Evolutionary conservation across 92 coral and sea anemone genomes (phyloP), one percentile per base, ranked within the genome.

Genomic region (Isaurus tuberculatus): DNA sequence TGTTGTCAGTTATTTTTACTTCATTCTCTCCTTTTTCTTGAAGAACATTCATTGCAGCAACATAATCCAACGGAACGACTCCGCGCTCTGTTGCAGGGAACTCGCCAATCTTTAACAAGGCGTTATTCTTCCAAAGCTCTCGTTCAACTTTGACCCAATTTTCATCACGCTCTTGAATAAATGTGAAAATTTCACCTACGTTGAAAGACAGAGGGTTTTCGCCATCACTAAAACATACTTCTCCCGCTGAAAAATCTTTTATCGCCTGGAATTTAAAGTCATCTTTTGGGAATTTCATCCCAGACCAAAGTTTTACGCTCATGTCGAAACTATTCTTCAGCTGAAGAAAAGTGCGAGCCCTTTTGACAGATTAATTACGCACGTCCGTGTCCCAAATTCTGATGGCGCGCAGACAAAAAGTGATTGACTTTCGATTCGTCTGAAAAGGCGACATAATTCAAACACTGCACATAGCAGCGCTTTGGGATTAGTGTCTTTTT

Each of bases 121-220:
- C 89, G 69, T 87, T 82, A 74, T 93, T 85, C 75, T 83, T 93
- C 88, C 91, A 83, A 30, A 93, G 42, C 34, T 90, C 92, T 87
- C 98, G 80, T 87, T 93, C 98, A 60, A 93, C 98, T 82, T 91
- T 91, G 67, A 90, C 84, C 98, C 98, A 93, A 37, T 91, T 81
- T 49, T 78, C 88, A 79, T 93, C 98, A 33, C 98, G 92, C 79
- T 86, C 72, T 83, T 92, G 87, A 51, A 93, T 84, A 89, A 93
- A 91, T 70, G 90, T 93, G 86, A 93, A 93, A 73, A 71, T 83
- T 53, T 93, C 98, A 71, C 98, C 98, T 93, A 91, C 84, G 34
- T 89, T 90, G 79, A 93, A 93, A 74, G 98, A 93, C 26, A 93
- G 84, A 29, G 98, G 98, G 87, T 86, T 93, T 86, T 91, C 92